These are phyloP conservation scores for Lutra lutra DNA, from an alignment of 2,797 vertebrate genomes.

Conservation along the genomic window DNA sequence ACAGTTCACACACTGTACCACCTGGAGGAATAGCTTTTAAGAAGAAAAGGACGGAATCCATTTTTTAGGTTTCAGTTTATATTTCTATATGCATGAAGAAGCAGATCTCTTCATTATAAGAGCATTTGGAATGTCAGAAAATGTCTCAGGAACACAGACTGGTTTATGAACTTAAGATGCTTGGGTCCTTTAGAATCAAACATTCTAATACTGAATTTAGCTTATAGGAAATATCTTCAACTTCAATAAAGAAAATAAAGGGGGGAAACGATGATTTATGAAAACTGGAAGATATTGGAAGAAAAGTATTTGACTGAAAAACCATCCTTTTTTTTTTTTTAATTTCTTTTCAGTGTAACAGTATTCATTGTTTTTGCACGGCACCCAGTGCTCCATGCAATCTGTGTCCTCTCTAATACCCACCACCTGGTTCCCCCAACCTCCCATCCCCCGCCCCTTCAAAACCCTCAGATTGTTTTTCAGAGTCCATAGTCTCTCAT, in stretches of 20 bases:
- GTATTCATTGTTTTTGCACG: too few species aligned
- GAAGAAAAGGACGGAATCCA: not conserved
- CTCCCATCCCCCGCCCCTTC: too few species aligned
- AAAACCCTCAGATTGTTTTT: too few species aligned
- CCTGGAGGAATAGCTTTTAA: not conserved
- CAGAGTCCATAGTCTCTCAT: too few species aligned
- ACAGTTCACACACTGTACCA: not conserved
- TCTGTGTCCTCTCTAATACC: too few species aligned
- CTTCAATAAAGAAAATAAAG: not conserved
- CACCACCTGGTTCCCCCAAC: too few species aligned
- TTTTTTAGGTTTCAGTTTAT: constrained; percentile 14
- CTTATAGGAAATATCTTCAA: not conserved
- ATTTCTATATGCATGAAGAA: not conserved
- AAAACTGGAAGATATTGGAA: not conserved
- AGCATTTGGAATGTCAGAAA: not conserved
- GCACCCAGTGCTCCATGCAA: too few species aligned
- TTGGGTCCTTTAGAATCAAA: not conserved
- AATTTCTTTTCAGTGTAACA: too few species aligned
- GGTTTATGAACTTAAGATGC: not conserved
- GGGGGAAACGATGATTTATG: not conserved
- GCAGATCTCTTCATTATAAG: not conserved
- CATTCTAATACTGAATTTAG: not conserved
- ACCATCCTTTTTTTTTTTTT: not conserved
- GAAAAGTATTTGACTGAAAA: not conserved
- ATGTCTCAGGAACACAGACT: not conserved